A percentile compares a stretch with the other conserved stretches of the same genome.
phyloP scores from a whole-genome alignment of 2,888 invertebrate species.

The Ectemnius lituratus region DNA sequence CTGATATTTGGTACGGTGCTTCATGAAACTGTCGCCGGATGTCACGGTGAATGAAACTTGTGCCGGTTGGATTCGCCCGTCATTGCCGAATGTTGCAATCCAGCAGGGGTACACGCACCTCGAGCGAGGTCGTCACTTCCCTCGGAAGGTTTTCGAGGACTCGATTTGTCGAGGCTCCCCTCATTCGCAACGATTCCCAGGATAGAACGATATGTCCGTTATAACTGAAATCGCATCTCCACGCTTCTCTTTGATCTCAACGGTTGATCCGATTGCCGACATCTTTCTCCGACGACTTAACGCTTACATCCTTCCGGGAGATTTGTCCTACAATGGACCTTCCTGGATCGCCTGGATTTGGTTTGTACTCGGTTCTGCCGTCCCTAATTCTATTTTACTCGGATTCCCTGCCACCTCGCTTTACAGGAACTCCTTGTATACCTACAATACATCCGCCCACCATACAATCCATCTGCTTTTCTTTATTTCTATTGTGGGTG shows the following conservation, averaged over 20 bases:
- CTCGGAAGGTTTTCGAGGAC: slow-evolving; percentile 34
- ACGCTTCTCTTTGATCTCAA: slow-evolving; percentile 26
- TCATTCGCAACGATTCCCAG: slow-evolving; percentile 22
- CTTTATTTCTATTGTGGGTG: too few species aligned
- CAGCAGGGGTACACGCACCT: slow-evolving; percentile 56
- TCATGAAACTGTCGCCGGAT: slow-evolving; percentile 39
- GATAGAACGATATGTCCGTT: slow-evolving; percentile 23
- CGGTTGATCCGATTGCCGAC: slow-evolving; percentile 34
- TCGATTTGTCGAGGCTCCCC: slow-evolving; percentile 35
- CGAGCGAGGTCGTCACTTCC: slow-evolving; percentile 60
- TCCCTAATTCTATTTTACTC: too few species aligned
- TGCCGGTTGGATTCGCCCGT: slow-evolving; percentile 48
- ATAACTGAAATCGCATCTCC: slow-evolving; percentile 30
- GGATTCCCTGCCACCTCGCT: too few species aligned
- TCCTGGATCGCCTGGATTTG: slow-evolving; percentile 3
- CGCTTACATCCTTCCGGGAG: slow-evolving; percentile 48
- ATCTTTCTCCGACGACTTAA: slow-evolving; percentile 19
- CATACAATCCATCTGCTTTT: too few species aligned
- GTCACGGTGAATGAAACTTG: slow-evolving; percentile 66
- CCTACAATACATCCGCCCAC: too few species aligned
- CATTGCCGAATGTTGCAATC: slow-evolving; percentile 62
- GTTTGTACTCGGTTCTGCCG: too few species aligned
- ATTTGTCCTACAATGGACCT: slow-evolving; percentile 22
- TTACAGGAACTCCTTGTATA: too few species aligned
- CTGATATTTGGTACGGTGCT: too few species aligned